Conservation (phyloP, 2,113 vertebrate genomes). For the Oreochromis spilurus region DNA sequence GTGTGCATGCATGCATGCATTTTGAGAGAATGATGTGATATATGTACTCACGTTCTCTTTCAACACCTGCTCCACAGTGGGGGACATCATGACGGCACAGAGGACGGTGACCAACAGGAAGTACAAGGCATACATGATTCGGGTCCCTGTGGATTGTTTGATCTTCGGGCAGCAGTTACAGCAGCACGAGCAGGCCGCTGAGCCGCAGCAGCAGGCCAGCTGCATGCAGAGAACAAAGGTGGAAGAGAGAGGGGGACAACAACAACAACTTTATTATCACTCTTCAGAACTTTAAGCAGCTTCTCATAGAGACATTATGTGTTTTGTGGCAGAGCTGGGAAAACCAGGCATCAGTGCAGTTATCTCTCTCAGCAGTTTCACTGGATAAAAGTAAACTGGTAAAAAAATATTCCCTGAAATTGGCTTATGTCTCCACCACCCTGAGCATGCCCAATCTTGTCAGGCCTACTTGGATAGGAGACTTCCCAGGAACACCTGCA, state of each 20-base stretch:
- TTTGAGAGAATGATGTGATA: not conserved
- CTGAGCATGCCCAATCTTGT: not conserved
- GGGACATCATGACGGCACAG: constrained; percentile 94
- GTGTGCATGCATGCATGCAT: not conserved
- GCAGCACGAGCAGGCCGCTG: constrained; percentile 86
- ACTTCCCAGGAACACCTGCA: not conserved
- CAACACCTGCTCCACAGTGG: constrained; percentile 78
- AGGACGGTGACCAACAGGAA: constrained; percentile 86
- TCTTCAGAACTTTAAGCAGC: not conserved
- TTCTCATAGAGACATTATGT: not conserved
- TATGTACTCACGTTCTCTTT: constrained; percentile 76
- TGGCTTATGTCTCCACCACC: not conserved
- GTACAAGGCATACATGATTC: constrained; percentile 92
- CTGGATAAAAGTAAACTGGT: not conserved
- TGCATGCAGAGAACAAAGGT: constrained; percentile 53
- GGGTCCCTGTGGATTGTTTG: constrained; percentile 92
- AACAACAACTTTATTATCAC: not conserved
- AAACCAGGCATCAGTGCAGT: not conserved
- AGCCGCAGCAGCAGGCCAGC: constrained; percentile 95
- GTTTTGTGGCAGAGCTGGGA: not conserved
- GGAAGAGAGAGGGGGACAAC: not conserved
- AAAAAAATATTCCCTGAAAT: not conserved
- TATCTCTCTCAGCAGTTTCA: not conserved
- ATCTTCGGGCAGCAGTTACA: constrained; percentile 91
- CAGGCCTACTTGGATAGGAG: not conserved